Evolutionary conservation across 2,888 invertebrate species (phyloP).

Genomic region (Xanthia togata): DNA sequence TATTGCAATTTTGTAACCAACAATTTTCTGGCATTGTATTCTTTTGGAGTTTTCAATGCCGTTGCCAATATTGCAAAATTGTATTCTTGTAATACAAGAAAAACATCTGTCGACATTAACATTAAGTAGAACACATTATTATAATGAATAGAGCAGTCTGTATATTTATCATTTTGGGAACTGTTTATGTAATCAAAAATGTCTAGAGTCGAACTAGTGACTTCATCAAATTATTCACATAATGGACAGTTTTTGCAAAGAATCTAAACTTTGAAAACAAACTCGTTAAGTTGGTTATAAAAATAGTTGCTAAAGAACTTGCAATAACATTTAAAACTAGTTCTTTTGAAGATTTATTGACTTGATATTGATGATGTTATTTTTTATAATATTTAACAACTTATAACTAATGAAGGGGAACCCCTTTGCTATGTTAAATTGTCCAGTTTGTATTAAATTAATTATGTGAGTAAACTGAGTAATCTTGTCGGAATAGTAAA

Average conservation of each 20-base stretch:
- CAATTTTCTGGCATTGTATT: slow-evolving; percentile 45
- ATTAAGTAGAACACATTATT: slow-evolving; percentile 29
- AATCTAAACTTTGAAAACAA: not conserved
- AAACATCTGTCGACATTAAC: slow-evolving; percentile 45
- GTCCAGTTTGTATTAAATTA: not conserved
- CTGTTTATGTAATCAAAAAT: slow-evolving; percentile 52
- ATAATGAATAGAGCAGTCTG: slow-evolving; percentile 42
- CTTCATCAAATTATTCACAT: slow-evolving; percentile 38
- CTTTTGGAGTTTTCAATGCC: slow-evolving; percentile 30
- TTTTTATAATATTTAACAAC: not conserved
- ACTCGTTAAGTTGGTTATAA: slow-evolving; percentile 20
- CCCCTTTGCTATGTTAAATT: not conserved
- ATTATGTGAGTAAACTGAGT: not conserved
- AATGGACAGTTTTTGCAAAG: slow-evolving; percentile 16
- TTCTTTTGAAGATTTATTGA: not conserved
- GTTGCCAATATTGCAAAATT: slow-evolving; percentile 31
- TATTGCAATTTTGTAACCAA: slow-evolving; percentile 29
- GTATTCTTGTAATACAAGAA: slow-evolving; percentile 17
- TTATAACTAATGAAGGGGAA: not conserved
- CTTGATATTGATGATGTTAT: not conserved
- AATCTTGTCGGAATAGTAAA: not conserved
- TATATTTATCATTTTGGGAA: slow-evolving; percentile 18
- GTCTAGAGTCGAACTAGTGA: slow-evolving; percentile 17
- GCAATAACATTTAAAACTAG: slow-evolving; percentile 15
- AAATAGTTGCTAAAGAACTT: slow-evolving; percentile 10